Evolutionary conservation across 2,888 invertebrate species (phyloP).

Genomic region (Adelognathus sp.): DNA sequence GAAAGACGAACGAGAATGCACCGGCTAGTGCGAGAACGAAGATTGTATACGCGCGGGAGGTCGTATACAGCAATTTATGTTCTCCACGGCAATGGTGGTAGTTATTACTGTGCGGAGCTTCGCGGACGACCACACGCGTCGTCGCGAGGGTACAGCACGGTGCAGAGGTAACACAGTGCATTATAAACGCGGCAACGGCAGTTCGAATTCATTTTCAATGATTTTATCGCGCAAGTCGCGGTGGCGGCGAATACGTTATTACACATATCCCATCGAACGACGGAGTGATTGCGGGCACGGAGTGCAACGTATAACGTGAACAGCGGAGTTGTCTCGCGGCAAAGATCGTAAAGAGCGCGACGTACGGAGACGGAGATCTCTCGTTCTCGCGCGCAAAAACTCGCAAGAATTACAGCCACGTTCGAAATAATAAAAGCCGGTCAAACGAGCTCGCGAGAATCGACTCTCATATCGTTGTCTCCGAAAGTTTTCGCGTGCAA

Average conservation of each 20-base stretch:
- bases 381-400: conserved; percentile 34
- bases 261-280: conserved; percentile 59
- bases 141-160: conserved; percentile 32
- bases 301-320: neutral
- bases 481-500: neutral
- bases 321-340: conserved; percentile 14
- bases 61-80: conserved; percentile 50
- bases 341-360: conserved; percentile 49
- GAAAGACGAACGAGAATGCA: conserved; percentile 13
- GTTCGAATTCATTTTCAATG: conserved; percentile 61
- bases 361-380: conserved; percentile 21
- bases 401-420: neutral
- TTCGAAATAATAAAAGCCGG: conserved; percentile 35
- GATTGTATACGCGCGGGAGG: conserved; percentile 6
- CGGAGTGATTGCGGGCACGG: conserved; percentile 46
- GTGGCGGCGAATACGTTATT: conserved; percentile 53
- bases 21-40: conserved; percentile 18
- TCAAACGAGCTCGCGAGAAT: conserved; percentile 1
- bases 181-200: conserved; percentile 48
- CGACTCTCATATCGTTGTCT: neutral
- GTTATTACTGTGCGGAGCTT: conserved; percentile 5
- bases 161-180: conserved; percentile 9
- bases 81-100: conserved; percentile 28
- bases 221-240: conserved; percentile 53
- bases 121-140: conserved; percentile 51